Base-by-base conservation (phyloP, 2,888 invertebrate genomes). In the Rhabditoides inermis region DNA sequence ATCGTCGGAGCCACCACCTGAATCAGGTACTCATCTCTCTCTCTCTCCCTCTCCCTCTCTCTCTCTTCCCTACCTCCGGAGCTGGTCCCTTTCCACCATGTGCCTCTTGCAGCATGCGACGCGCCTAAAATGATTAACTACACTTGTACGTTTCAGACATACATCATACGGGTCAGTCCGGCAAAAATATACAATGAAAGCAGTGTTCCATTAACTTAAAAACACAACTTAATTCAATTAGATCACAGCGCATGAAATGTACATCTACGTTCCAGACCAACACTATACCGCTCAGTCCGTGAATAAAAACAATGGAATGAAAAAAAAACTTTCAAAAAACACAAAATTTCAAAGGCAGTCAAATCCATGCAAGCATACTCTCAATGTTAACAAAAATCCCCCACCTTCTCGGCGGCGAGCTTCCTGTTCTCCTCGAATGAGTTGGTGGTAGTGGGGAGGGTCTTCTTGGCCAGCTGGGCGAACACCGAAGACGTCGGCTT, bases 361-460 rank as follows among this genome's bases (percentile, higher is more conserved):
- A 12, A 28, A 39, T 25, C 5, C 12, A 23, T n/a, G n/a, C 18
- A 46, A 32, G 10, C 32, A 10, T 6, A n/a, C 32, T n/a, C 12
- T 50, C 23, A 12, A 26, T 20, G 40, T 27, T 25, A 42, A n/a
- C 18, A 45, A 3, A n/a, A 5, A 27, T 30, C 20, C 10, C 12
- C 26, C 10, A 64, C 55, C 53, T 60, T 71, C 51, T 75, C 69
- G 18, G 69, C 69, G 2, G 73, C 75, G 15, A 65, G 22, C 49
- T 60, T 60, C 45, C 65, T 68, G 5, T 73, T 73, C 20, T 63
- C 64, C 48, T 73, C 72, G 37, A 69, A 58, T n/a, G n/a, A n/a
- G n/a, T n/a, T n/a, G n/a, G n/a, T n/a, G n/a, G 36, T 15, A 12
- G 37, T 32, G 39, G 48, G 39, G 4, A 40, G 26, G 27, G 20